Base-by-base conservation (phyloP, 2,797 vertebrate species). In the Anableps anableps region DNA sequence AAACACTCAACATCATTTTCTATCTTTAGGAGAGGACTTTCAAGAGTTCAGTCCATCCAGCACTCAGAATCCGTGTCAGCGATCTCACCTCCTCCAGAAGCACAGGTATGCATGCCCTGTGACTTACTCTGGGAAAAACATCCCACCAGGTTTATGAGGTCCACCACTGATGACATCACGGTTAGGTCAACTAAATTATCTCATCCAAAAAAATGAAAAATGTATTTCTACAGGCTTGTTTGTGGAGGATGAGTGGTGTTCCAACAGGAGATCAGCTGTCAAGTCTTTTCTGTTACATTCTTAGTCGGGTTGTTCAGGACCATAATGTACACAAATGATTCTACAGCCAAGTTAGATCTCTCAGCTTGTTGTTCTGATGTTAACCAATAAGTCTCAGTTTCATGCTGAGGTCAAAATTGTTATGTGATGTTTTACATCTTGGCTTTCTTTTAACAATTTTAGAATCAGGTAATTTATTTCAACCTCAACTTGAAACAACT, bases 11-110 rank as follows among this genome's bases (percentile, higher is more conserved):
- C 31, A 23, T 3, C 41, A 16, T 0, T 17, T 72, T 84, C 14
- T 86, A 7, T 89, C 85, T 55, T 6, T 84, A 96, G 96, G 90
- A 10, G 93, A 95, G 83, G 95, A 94, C 75, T 92, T 90, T 38
- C 94, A 95, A 82, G 94, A 94, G 88, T 95, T 95, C 91, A 94
- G 89, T 64, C 93, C 93, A 0, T 94, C 91, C 29, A 90, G 83
- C 84, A 92, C 88, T 43, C 88, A 89, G 60, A 60, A 86, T 13
- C 76, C 72, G 26, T 90, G 64, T 81, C 68, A 83, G 1, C 85
- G 85, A 77, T 29, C 82, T n/a, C 84, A 90, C 75, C 79, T 81
- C 62, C 84, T 83, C 71, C 87, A 50, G 60, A 92, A 85, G 72
- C 87, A 80, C 83, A 93, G 93, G 94, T 95, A 84, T 26, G 34